Evolutionary conservation across 2,888 invertebrate species (phyloP).

Genomic region (Parnassius apollo): DNA sequence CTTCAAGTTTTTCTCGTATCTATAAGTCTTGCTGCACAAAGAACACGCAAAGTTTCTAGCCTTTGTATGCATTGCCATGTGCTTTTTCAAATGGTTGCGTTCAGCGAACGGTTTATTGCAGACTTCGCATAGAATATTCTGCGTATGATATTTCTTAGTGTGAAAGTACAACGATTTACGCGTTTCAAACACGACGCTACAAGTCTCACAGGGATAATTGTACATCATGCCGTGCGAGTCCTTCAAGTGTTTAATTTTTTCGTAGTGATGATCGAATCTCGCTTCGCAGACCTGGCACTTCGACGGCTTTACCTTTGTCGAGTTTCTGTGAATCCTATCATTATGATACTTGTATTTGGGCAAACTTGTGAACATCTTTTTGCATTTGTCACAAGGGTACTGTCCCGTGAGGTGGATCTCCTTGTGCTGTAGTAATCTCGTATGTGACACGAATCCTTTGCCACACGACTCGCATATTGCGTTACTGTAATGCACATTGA

Average conservation of each 20-base stretch:
- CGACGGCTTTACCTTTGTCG: slow-evolving; percentile 29
- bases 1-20: slow-evolving; percentile 44
- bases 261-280: slow-evolving; percentile 36
- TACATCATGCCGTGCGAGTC: slow-evolving; percentile 30
- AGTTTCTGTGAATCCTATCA: slow-evolving; percentile 29
- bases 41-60: slow-evolving; percentile 40
- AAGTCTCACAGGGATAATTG: slow-evolving; percentile 50
- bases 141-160: slow-evolving; percentile 32
- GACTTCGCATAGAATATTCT: slow-evolving; percentile 34
- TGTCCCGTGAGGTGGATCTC: slow-evolving; percentile 60
- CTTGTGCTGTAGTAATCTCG: slow-evolving; percentile 58
- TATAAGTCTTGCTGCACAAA: slow-evolving; percentile 37
- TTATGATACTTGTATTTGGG: slow-evolving; percentile 34
- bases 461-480: slow-evolving; percentile 66
- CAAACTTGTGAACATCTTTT: slow-evolving; percentile 41
- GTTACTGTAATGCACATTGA: slow-evolving; percentile 67
- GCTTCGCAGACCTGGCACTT: slow-evolving; percentile 34
- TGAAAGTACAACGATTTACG: slow-evolving; percentile 38
- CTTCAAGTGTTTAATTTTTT: slow-evolving; percentile 34
- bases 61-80: slow-evolving; percentile 40
- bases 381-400: slow-evolving; percentile 63
- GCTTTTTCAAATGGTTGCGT: slow-evolving; percentile 33
- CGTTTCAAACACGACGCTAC: slow-evolving; percentile 62
- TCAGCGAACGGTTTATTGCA: slow-evolving; percentile 35
- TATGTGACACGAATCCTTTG: slow-evolving; percentile 60